A percentile compares a stretch with the other conserved stretches of the same genome.
Conservation (phyloP, 2,113 vertebrate genomes). For the Pithys albifrons region DNA sequence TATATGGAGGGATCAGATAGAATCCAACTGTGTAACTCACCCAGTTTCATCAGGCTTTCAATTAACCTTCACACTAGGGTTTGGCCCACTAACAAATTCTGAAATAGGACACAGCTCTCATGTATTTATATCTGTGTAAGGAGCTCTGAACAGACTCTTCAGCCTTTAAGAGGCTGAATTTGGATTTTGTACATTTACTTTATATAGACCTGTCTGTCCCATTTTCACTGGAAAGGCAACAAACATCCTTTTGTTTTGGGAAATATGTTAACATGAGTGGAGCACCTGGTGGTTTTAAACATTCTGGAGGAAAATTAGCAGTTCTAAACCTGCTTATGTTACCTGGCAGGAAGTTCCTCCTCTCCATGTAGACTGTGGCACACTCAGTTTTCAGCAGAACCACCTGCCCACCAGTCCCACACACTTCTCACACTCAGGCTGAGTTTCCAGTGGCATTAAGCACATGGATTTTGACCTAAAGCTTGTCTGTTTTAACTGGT, state of each 20-base stretch:
- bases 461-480: background rate
- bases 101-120: background rate
- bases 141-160: background rate
- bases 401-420: background rate
- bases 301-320: background rate
- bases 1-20: background rate
- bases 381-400: background rate
- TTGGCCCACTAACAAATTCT: background rate
- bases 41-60: background rate
- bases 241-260: background rate
- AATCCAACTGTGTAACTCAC: background rate
- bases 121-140: background rate
- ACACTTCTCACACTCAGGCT: background rate
- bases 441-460: background rate
- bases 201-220: background rate
- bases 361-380: background rate
- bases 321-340: background rate
- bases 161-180: background rate
- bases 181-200: background rate
- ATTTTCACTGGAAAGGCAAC: background rate
- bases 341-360: background rate
- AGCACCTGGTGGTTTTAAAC: background rate
- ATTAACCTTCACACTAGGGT: background rate
- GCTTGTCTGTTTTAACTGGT: background rate
- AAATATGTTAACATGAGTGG: background rate